Evolutionary conservation across 2,113 vertebrate species (phyloP).

Genomic region (Clarias macrocephalus): DNA sequence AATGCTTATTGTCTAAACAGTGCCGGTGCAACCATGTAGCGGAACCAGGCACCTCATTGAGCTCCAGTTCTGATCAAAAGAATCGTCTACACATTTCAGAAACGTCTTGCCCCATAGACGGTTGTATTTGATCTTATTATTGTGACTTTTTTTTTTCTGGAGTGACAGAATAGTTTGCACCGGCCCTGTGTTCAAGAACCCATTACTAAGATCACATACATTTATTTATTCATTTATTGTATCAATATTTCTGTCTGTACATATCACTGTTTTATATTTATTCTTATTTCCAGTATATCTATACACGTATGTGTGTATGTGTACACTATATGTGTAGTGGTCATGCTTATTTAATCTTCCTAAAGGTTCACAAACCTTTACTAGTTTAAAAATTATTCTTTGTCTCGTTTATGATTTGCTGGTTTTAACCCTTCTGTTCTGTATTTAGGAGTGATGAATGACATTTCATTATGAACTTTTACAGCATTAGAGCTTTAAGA

Average conservation of each 20-base stretch:
- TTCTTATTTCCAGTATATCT: slow-evolving; percentile 16
- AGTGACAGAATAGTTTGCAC: background rate
- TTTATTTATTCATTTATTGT: background rate
- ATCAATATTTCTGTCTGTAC: background rate
- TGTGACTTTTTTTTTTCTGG: background rate
- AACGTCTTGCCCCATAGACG: background rate
- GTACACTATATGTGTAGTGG: slow-evolving; percentile 3
- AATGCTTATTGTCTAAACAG: slow-evolving; percentile 1
- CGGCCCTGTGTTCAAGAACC: background rate
- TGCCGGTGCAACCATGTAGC: background rate
- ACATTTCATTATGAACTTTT: background rate
- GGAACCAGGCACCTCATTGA: background rate
- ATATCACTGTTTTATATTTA: background rate
- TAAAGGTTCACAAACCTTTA: slow-evolving; percentile 15
- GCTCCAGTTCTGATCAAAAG: background rate
- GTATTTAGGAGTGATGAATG: background rate
- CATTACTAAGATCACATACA: background rate
- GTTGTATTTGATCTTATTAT: background rate
- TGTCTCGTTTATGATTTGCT: slow-evolving; percentile 46
- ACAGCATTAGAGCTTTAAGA: background rate
- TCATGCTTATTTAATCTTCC: background rate
- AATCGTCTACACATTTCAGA: background rate
- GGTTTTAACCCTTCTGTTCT: slow-evolving; percentile 38
- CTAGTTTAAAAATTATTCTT: slow-evolving; percentile 33
- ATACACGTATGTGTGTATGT: slow-evolving; percentile 32